Conservation (phyloP, 2,113 vertebrate species). For the Erythrocercus mccallii region DNA sequence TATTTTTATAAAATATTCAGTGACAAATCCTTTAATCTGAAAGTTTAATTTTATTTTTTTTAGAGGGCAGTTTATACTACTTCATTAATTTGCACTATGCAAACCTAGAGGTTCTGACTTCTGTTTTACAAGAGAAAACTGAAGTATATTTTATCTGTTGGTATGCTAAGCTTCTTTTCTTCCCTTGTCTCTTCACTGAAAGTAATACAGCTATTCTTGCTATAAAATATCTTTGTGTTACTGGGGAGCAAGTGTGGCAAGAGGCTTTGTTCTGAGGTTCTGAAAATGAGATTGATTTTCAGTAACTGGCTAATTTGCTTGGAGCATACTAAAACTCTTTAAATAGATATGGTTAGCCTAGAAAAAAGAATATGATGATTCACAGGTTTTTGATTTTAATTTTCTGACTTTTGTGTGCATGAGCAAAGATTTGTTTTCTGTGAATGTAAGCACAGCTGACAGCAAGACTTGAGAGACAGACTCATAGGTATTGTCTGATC, state of each 20-base stretch:
- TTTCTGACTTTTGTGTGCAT: neutral
- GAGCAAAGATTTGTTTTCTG: neutral
- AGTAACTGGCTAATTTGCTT: neutral
- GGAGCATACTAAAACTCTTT: neutral
- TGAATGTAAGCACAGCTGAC: neutral
- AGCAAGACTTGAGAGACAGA: neutral
- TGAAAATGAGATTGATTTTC: neutral
- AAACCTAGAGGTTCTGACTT: slow-evolving; percentile 37
- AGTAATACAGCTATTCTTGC: neutral
- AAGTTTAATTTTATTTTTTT: slow-evolving; percentile 26
- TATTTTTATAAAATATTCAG: slow-evolving; percentile 29
- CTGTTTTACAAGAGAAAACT: slow-evolving; percentile 18
- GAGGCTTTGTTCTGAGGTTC: neutral
- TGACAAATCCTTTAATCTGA: slow-evolving; percentile 62
- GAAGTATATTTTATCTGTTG: slow-evolving; percentile 49
- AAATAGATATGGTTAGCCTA: neutral
- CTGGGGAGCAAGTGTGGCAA: neutral
- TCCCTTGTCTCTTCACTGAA: neutral
- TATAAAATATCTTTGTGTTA: neutral
- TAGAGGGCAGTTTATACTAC: slow-evolving; percentile 4
- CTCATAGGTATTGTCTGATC: accelerated
- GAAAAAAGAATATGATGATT: neutral
- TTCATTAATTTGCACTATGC: slow-evolving; percentile 51
- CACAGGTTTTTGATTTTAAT: neutral
- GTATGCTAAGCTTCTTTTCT: slow-evolving; percentile 53